Base-by-base conservation (phyloP, 2,888 invertebrate species). In the Odontomyia ornata region DNA sequence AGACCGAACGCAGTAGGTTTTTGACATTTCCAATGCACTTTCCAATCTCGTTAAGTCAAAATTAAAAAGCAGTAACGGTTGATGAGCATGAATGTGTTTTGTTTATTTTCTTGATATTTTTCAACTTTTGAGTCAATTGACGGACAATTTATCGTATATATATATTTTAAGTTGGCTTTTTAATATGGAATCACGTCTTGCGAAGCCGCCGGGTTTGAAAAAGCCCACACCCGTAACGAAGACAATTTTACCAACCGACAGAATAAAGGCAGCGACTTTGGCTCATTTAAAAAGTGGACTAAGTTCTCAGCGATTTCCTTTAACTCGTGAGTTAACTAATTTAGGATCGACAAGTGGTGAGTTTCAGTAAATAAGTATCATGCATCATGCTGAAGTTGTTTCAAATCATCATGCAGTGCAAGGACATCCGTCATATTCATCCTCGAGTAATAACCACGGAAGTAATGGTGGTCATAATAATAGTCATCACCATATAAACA, bases 161-260 rank as follows among this genome's bases (percentile, higher is more conserved):
- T n/a, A 36, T 36, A 36, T 5, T 36, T 36, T 36, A 36, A 36
- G 36, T 5, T 60, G 21, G 25, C 5, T 5, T 60, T 60, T 21
- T 18, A 23, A 11, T 11, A 89, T 89, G 89, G 88, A 89, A 80
- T 89, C 89, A 5, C 87, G 87, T 30, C 82, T 88, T 77, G 88
- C 88, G n/a, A 88, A 88, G 75, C 86, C 86, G 0, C 81, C 83
- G 11, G 82, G 80, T 0, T 23, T 85, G 0, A 86, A 83, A 56
- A 82, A 81, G 25, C 84, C 86, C 15, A 43, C 72, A 43, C 76
- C 82, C 23, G 64, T 81, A 15, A 76, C 82, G 0, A 85, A 81
- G 80, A 80, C 81, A 13, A 82, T 86, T 72, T 79, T 86, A 76
- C 86, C 86, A 3, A 83, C 82, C 76, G 86, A 86, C 76, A 82